Percentiles rank a stretch among this genome's conserved stretches.
Conservation (phyloP, 1,140 invertebrate species). For the Calephelis virginiensis region DNA sequence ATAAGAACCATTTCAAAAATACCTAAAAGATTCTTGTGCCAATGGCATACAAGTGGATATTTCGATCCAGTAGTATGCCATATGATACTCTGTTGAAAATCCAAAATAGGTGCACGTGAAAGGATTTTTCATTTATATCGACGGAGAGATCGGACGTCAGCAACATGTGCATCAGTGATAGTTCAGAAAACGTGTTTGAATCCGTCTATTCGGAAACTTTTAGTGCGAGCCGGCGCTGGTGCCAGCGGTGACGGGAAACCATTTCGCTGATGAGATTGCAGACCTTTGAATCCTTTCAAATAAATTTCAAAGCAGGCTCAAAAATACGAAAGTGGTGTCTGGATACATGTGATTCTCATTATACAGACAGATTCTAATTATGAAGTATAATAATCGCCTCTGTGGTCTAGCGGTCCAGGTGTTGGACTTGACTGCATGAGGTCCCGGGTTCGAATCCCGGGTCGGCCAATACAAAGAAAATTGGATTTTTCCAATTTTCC, state of each 20-base stretch:
- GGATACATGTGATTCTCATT: too few species aligned
- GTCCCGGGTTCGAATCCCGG: too few species aligned
- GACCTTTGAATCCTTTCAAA: constrained; percentile 1
- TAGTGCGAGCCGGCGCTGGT: constrained; percentile 1
- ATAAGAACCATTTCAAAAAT: too few species aligned
- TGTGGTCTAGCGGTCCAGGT: too few species aligned
- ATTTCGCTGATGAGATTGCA: background rate
- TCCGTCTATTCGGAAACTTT: constrained; percentile 10
- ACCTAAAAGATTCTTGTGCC: too few species aligned
- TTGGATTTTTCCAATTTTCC: too few species aligned
- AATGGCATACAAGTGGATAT: too few species aligned
- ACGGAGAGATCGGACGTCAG: constrained; percentile 4
- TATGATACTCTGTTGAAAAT: background rate
- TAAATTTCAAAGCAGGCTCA: constrained; percentile 1
- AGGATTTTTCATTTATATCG: constrained; percentile 14
- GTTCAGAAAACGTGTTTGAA: constrained; percentile 4
- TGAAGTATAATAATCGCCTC: too few species aligned
- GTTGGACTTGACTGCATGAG: too few species aligned
- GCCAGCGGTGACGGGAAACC: constrained; percentile 3
- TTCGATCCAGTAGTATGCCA: background rate
- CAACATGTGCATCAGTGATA: constrained; percentile 10
- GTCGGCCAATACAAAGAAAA: too few species aligned
- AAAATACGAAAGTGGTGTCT: background rate
- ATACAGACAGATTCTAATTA: too few species aligned
- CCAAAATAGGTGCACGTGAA: background rate